Conservation (phyloP, 2,888 invertebrate genomes). For the Gymnocheta viridis region DNA sequence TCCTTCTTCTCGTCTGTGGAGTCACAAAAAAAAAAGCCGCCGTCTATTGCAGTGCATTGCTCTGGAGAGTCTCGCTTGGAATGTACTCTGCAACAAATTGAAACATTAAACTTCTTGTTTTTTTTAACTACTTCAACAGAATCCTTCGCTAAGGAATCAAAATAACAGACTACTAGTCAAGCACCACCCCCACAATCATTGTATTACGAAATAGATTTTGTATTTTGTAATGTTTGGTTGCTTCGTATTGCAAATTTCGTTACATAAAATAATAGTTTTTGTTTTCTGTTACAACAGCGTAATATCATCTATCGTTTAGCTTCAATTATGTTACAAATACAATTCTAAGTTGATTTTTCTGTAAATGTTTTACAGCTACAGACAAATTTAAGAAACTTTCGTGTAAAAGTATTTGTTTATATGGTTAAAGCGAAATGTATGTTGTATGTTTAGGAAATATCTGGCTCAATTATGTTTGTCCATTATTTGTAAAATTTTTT, state of each 20-base stretch:
- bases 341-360: slow-evolving; percentile 14
- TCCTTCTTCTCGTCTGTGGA: slow-evolving; percentile 27
- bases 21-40: background rate
- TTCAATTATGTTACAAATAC: slow-evolving; percentile 11
- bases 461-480: no score
- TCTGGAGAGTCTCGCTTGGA: slow-evolving; percentile 51
- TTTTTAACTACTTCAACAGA: background rate
- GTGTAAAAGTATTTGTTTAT: no score
- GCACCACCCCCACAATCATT: slow-evolving; percentile 18
- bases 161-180: background rate
- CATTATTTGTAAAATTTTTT: no score
- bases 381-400: no score
- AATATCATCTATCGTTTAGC: slow-evolving; percentile 27
- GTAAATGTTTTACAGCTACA: slow-evolving; percentile 8
- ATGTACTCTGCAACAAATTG: slow-evolving; percentile 21
- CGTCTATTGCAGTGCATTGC: slow-evolving; percentile 53
- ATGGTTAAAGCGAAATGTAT: no score
- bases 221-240: background rate
- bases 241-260: background rate
- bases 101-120: slow-evolving; percentile 33
- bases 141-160: background rate
- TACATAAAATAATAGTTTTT: slow-evolving; percentile 40
- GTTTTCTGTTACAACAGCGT: slow-evolving; percentile 20
- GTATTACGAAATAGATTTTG: slow-evolving; percentile 22
- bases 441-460: no score